Evolutionary conservation across 2,113 vertebrate species (phyloP).

Genomic region (Sylvilagus bachmani): DNA sequence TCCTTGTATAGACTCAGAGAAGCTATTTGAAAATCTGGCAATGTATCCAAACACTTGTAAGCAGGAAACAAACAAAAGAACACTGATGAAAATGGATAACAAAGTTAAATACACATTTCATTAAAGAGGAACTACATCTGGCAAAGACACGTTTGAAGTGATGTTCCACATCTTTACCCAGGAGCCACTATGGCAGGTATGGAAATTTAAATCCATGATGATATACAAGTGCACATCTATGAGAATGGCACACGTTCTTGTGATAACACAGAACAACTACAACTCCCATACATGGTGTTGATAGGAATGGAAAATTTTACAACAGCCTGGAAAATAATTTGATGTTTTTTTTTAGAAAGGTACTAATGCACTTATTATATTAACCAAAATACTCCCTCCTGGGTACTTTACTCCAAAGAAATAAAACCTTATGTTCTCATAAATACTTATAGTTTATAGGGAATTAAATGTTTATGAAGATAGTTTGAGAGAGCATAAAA

Average conservation of each 20-base stretch:
- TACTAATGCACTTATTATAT: neutral
- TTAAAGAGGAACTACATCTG: neutral
- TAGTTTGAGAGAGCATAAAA: neutral
- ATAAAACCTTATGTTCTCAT: neutral
- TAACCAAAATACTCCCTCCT: neutral
- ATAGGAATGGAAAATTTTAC: neutral
- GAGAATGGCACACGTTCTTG: no score
- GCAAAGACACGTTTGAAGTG: neutral
- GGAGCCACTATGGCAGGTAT: no score
- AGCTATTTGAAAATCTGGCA: neutral
- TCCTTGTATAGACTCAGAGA: neutral
- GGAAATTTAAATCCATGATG: no score
- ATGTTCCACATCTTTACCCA: neutral
- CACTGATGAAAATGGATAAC: neutral
- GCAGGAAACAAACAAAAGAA: neutral
- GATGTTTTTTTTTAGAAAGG: neutral
- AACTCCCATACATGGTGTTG: no score
- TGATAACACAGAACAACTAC: no score
- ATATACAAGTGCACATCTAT: no score
- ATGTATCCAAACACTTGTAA: neutral
- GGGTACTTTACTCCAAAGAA: neutral
- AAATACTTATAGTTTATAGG: neutral
- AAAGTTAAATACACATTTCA: neutral
- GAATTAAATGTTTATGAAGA: neutral
- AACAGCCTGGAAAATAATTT: neutral